Percentiles rank a stretch among this genome's conserved stretches.
phyloP scores from a whole-genome alignment of 2,888 invertebrate species.

The Chloroclystis v-ata region DNA sequence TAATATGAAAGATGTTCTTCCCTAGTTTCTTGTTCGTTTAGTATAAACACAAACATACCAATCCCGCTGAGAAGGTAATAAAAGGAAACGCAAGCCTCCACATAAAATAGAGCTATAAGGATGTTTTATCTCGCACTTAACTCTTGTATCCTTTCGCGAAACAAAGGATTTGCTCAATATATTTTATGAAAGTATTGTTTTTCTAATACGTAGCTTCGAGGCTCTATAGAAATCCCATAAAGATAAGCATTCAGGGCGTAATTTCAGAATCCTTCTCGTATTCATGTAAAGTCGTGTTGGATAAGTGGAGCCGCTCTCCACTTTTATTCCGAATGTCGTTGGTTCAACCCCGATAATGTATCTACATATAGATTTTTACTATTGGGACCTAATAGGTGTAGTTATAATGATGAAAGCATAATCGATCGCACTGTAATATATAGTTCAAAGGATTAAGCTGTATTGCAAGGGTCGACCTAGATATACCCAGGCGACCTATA shows the following conservation, averaged over 20 bases:
- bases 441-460: constrained; percentile 2
- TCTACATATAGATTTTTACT: too few relatives aligned
- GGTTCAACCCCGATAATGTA: too few relatives aligned
- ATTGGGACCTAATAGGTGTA: too few relatives aligned
- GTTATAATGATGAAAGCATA: too few relatives aligned
- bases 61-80: constrained; percentile 18
- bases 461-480: constrained; percentile 12
- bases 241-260: constrained; percentile 7
- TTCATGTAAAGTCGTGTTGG: too few relatives aligned
- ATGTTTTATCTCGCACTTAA: constrained; percentile 38
- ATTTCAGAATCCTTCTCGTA: too few relatives aligned
- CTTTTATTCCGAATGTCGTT: too few relatives aligned
- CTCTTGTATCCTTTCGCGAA: constrained; percentile 27
- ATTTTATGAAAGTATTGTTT: constrained; percentile 33
- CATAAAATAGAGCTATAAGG: constrained; percentile 40
- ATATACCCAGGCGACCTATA: constrained; percentile 13
- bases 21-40: too few relatives aligned
- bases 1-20: too few relatives aligned
- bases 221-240: constrained; percentile 25
- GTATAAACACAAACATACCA: constrained; percentile 18
- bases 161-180: constrained; percentile 31
- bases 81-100: constrained; percentile 34
- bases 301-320: too few relatives aligned
- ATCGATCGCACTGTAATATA: too few relatives aligned
- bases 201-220: constrained; percentile 21